Evolutionary conservation across 2,797 vertebrate species (phyloP).

Genomic region (Enteromius treurensis): DNA sequence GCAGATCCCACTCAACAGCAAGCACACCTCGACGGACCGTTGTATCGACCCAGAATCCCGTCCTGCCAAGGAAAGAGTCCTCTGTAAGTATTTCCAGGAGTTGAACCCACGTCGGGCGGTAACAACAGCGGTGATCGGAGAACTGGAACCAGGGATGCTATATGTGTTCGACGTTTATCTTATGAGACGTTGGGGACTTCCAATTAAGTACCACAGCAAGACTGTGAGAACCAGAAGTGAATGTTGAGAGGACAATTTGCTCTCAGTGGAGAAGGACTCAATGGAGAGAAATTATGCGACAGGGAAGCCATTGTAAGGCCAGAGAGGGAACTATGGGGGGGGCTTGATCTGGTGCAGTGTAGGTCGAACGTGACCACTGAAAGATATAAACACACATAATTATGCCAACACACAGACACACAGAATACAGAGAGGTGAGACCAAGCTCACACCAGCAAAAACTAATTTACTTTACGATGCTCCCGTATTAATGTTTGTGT

Average conservation of each 20-base stretch:
- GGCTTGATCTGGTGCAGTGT: conserved; percentile 61
- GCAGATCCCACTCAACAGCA: conserved; percentile 67
- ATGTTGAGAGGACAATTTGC: conserved; percentile 77
- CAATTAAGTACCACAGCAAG: conserved; percentile 89
- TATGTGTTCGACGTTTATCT: conserved; percentile 92
- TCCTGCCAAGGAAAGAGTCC: conserved; percentile 83
- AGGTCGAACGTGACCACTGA: conserved; percentile 62
- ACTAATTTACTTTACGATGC: conserved; percentile 65
- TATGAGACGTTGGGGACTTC: conserved; percentile 87
- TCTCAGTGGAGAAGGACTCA: conserved; percentile 52
- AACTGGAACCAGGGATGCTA: conserved; percentile 79
- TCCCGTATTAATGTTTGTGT: conserved; percentile 66
- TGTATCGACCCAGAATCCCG: conserved; percentile 87
- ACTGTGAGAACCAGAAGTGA: conserved; percentile 87
- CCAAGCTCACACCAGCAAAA: conserved; percentile 75
- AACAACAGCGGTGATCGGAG: conserved; percentile 85
- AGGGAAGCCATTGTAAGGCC: conserved; percentile 22
- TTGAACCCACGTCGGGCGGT: conserved; percentile 85
- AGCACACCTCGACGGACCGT: conserved; percentile 66
- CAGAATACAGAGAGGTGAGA: conserved; percentile 58
- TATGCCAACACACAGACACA: conserved; percentile 30
- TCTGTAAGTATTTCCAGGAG: conserved; percentile 91
- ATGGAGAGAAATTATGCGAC: conserved; percentile 49
- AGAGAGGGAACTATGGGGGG: conserved; percentile 61
- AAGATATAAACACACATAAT: conserved; percentile 42